Conservation (phyloP, 2,113 vertebrate genomes). For the Ophthalmolycus amberensis region DNA sequence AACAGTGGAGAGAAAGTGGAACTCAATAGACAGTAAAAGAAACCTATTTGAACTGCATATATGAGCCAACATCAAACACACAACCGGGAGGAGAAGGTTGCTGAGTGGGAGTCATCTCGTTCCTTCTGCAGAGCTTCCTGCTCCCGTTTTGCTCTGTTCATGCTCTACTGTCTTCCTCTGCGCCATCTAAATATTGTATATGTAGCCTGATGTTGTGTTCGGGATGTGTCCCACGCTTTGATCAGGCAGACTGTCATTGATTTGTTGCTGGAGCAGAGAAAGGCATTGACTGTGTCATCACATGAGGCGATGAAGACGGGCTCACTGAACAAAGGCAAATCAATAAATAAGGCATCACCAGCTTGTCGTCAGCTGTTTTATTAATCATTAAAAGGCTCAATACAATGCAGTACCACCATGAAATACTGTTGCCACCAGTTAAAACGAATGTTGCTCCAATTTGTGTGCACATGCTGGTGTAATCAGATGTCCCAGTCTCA, state of each 20-base stretch:
- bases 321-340: slow-evolving; percentile 59
- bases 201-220: slow-evolving; percentile 62
- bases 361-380: slow-evolving; percentile 61
- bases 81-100: slow-evolving; percentile 42
- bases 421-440: not conserved
- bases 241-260: slow-evolving; percentile 72
- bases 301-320: slow-evolving; percentile 46
- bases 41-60: slow-evolving; percentile 34
- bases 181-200: slow-evolving; percentile 79
- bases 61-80: slow-evolving; percentile 31
- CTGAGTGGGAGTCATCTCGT: slow-evolving; percentile 60
- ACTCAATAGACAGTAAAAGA: slow-evolving; percentile 11
- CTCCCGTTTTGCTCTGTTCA: slow-evolving; percentile 53
- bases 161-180: slow-evolving; percentile 70
- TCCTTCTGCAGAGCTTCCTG: slow-evolving; percentile 64
- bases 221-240: slow-evolving; percentile 69
- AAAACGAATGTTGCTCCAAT: not conserved
- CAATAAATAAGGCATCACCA: slow-evolving; percentile 68
- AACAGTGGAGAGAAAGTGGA: slow-evolving; percentile 14
- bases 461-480: slow-evolving; percentile 3
- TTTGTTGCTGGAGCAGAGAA: slow-evolving; percentile 64
- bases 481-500: not conserved
- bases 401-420: slow-evolving; percentile 22
- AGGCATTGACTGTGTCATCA: slow-evolving; percentile 63
- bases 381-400: slow-evolving; percentile 52